A percentile compares a stretch with the other conserved stretches of the same genome.
Evolutionary conservation across 2,113 vertebrate species (phyloP).

Genomic region (Cettia cetti): DNA sequence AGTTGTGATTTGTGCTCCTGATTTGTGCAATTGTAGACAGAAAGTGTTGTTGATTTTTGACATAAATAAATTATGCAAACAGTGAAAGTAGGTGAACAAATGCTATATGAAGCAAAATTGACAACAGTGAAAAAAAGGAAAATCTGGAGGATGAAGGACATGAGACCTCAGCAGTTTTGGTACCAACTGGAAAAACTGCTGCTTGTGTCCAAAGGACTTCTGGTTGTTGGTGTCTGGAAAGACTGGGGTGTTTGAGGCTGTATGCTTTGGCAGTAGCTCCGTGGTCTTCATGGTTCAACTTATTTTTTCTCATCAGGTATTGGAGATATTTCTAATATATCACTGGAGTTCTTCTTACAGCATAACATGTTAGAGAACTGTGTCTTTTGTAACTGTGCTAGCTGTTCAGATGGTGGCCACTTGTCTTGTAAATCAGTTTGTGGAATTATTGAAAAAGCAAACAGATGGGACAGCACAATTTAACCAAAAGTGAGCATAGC

Average conservation of each 20-base stretch:
- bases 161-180: neutral
- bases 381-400: neutral
- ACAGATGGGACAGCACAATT: neutral
- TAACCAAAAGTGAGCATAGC: neutral
- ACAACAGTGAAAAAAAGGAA: neutral
- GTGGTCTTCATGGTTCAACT: neutral
- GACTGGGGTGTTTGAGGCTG: neutral
- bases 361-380: neutral
- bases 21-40: neutral
- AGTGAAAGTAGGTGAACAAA: neutral
- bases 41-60: neutral
- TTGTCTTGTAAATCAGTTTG: neutral
- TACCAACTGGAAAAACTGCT: neutral
- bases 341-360: neutral
- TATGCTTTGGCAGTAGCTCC: neutral
- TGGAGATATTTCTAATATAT: neutral
- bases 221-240: neutral
- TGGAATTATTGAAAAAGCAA: neutral
- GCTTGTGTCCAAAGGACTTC: neutral
- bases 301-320: neutral
- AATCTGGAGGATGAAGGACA: neutral
- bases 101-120: neutral
- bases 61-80: neutral
- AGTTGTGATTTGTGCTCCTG: neutral
- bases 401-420: neutral